phyloP scores from a whole-genome alignment of 2,113 vertebrate genomes.

The Lonchura striata region DNA sequence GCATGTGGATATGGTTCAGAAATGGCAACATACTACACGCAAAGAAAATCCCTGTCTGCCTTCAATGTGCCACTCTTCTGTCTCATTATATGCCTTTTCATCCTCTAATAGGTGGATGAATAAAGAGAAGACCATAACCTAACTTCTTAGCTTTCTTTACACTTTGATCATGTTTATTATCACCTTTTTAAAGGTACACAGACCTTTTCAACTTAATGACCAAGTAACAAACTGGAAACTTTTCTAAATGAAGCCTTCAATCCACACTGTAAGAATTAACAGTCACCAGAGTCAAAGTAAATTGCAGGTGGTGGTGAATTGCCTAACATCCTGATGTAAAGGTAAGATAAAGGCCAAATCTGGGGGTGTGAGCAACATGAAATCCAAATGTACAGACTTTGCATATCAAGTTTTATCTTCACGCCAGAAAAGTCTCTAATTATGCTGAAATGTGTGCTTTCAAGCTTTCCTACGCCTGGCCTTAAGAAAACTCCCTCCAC shows the following conservation, averaged over 20 bases:
- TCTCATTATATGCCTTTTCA: neutral
- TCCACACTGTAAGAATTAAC: neutral
- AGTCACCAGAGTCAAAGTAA: neutral
- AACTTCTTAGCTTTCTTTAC: neutral
- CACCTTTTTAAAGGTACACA: neutral
- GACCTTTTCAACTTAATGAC: neutral
- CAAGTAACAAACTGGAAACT: neutral
- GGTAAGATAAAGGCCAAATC: neutral
- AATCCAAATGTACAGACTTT: neutral
- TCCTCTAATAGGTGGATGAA: neutral
- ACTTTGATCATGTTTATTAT: neutral
- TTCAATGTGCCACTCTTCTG: neutral
- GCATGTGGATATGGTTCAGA: neutral
- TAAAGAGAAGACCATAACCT: neutral
- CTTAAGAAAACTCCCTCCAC: neutral
- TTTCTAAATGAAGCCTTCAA: neutral
- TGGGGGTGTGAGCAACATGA: neutral
- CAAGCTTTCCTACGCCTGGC: neutral
- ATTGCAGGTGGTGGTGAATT: neutral
- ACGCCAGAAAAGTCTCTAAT: constrained; percentile 22
- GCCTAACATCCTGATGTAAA: neutral
- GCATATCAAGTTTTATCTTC: neutral
- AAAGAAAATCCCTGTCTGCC: neutral
- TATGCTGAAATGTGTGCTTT: constrained; percentile 6
- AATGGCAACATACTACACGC: neutral